Evolutionary conservation across 2,113 vertebrate species (phyloP), one percentile per base, ranked within the genome.

Genomic region (Silurus asotus): DNA sequence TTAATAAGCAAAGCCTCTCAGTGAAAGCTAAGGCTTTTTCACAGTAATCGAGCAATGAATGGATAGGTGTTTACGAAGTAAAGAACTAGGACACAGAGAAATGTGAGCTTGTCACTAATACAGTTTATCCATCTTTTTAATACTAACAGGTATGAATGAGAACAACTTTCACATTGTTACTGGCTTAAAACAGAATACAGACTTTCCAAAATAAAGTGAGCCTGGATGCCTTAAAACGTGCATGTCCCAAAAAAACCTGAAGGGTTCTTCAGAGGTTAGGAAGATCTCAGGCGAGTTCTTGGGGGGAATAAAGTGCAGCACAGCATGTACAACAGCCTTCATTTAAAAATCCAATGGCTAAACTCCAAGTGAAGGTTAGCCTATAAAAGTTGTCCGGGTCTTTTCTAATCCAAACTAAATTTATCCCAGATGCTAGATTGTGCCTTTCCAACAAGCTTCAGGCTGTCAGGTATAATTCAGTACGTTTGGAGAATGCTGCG

Each of bases 391-490:
- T 89, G 75, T 78, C 78, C 90, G 82, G 91, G 87, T 86, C 91
- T 89, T 87, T 84, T 84, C 86, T 91, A 93, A 93, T 91, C 89
- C 91, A 82, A 84, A 82, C 89, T 92, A 92, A 89, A 92, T 92
- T 90, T 87, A 93, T 92, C 92, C 90, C 91, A 92, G 91, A 91
- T 92, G 92, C 87, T 65, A 80, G 85, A 91, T 91, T 87, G 67
- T 87, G 87, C 91, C 90, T 93, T 93, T 95, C 91, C 92, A 89
- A 15, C 53, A 25, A 88, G 91, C 92, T 91, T 89, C 87, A 77
- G 90, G 89, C 90, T 93, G 92, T 95, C 94, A 93, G 59, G 74
- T 89, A 92, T 92, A 93, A 94, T 94, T 94, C 93, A 93, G 84
- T 84, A 92, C 88, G 91, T 92, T 90, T 87, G 87, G 88, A 91